A percentile compares a stretch with the other conserved stretches of the same genome.
These are phyloP conservation scores for Struthio camelus DNA, from an alignment of 2,113 vertebrate genomes.

Conservation along the genomic window DNA sequence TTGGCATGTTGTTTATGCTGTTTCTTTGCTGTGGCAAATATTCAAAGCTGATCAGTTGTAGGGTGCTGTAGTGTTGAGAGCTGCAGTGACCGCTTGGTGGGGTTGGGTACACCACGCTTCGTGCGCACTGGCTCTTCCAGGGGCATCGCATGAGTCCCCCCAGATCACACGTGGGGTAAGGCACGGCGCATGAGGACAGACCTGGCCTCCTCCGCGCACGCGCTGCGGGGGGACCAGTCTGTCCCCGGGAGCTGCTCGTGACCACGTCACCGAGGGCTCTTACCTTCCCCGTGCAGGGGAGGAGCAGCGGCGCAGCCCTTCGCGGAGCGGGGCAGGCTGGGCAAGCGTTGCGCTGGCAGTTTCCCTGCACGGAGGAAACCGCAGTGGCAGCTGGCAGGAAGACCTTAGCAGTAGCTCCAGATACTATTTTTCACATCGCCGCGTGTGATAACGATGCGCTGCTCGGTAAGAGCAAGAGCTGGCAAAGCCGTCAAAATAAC, in stretches of 20 bases:
- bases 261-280: neutral
- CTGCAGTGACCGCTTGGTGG: too few relatives aligned
- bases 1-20: neutral
- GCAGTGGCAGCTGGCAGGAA: neutral
- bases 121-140: too few relatives aligned
- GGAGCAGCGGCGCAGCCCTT: neutral
- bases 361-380: neutral
- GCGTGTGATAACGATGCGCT: neutral
- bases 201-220: too few relatives aligned
- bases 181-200: too few relatives aligned
- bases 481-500: neutral
- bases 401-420: neutral
- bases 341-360: neutral
- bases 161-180: too few relatives aligned
- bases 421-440: neutral
- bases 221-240: too few relatives aligned
- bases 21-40: neutral
- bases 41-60: neutral
- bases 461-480: neutral
- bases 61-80: neutral
- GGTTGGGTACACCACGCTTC: too few relatives aligned
- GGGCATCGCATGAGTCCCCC: too few relatives aligned
- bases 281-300: neutral
- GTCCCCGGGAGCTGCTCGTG: neutral
- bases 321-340: neutral